Evolutionary conservation across 2,888 invertebrate species (phyloP).

Genomic region (Diogma glabrata): DNA sequence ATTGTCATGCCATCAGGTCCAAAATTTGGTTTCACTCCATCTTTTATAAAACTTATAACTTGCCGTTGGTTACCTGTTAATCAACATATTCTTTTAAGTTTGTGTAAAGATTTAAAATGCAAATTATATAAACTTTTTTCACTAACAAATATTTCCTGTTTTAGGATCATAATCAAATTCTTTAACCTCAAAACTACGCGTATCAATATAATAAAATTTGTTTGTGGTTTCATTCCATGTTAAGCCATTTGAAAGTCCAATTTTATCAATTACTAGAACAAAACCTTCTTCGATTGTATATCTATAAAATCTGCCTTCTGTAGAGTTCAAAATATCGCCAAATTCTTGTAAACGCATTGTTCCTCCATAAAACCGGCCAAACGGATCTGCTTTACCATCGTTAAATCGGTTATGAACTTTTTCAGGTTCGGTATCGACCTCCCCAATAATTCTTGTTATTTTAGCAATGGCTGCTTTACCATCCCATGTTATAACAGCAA

Average conservation of each 20-base stretch:
- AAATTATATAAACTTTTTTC: too few relatives aligned
- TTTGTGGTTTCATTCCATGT: slow-evolving; percentile 57
- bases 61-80: slow-evolving; percentile 47
- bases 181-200: slow-evolving; percentile 50
- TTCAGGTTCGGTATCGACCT: slow-evolving; percentile 47
- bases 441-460: slow-evolving; percentile 39
- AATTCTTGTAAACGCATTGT: slow-evolving; percentile 30
- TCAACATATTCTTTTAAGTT: too few relatives aligned
- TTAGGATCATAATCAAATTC: slow-evolving; percentile 60
- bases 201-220: slow-evolving; percentile 66
- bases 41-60: slow-evolving; percentile 42
- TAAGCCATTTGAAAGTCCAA: slow-evolving; percentile 65
- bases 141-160: slow-evolving; percentile 52
- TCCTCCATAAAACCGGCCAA: slow-evolving; percentile 63
- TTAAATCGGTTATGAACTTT: slow-evolving; percentile 51
- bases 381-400: slow-evolving; percentile 66
- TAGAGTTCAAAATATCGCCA: slow-evolving; percentile 29
- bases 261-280: slow-evolving; percentile 22
- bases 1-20: slow-evolving; percentile 69
- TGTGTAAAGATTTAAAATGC: too few relatives aligned
- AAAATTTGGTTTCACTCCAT: slow-evolving; percentile 34
- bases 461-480: slow-evolving; percentile 41
- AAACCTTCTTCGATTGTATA: slow-evolving; percentile 25
- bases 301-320: slow-evolving; percentile 31
- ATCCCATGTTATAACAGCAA: slow-evolving; percentile 53